phyloP scores from a whole-genome alignment of 2,888 invertebrate genomes.

The Papilio demoleus region DNA sequence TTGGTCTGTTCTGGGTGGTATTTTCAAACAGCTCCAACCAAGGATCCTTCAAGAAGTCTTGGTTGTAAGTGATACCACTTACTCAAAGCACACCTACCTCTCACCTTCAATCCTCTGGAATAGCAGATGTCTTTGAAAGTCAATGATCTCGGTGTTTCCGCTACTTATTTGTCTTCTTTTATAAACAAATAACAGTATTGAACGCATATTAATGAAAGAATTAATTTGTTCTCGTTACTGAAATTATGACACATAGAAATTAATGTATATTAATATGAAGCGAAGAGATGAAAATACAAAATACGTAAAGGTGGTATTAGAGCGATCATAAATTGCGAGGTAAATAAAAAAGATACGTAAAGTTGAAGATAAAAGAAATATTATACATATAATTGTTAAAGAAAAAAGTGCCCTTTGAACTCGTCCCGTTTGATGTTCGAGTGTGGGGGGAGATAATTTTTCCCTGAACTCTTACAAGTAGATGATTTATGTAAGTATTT shows the following conservation, averaged over 20 bases:
- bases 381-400: constrained; percentile 65
- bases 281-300: background rate
- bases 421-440: constrained; percentile 68
- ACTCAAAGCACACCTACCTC: too few relatives aligned
- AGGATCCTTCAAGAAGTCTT: too few relatives aligned
- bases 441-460: constrained; percentile 60
- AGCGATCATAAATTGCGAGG: constrained; percentile 51
- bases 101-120: too few relatives aligned
- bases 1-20: too few relatives aligned
- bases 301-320: constrained; percentile 37
- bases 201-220: too few relatives aligned
- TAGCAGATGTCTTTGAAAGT: too few relatives aligned
- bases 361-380: constrained; percentile 58
- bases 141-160: too few relatives aligned
- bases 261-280: background rate
- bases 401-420: constrained; percentile 65
- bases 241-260: background rate
- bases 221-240: too few relatives aligned
- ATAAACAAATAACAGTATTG: too few relatives aligned
- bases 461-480: constrained; percentile 52
- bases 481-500: constrained; percentile 65
- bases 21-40: too few relatives aligned
- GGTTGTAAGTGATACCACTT: too few relatives aligned
- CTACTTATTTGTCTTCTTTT: too few relatives aligned
- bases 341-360: constrained; percentile 62